Base-by-base conservation (phyloP, 2,113 vertebrate genomes). In the Rutilus rutilus region DNA sequence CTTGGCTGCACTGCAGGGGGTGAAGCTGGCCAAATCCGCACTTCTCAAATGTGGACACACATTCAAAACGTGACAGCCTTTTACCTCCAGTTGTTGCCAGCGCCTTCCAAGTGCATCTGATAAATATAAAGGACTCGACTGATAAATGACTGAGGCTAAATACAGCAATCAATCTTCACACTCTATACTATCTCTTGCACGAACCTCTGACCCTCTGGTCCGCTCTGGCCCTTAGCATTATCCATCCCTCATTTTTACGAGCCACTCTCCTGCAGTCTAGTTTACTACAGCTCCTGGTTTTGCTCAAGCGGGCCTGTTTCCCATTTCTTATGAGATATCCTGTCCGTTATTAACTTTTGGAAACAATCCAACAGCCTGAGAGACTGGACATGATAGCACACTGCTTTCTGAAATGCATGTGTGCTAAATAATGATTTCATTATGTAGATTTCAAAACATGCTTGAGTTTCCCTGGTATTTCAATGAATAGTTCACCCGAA, bases 241-340 rank as follows among this genome's bases (percentile, higher is more conserved):
- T 67, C 69, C 76, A 0, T 60, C 0, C 5, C 74, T 71, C 87
- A 89, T 91, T 90, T 94, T 93, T 93, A 94, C 42, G 93, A 93
- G 91, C 85, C 85, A 91, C 87, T 93, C 86, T 86, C 82, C 90
- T 92, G 91, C 88, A 89, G 87, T 91, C 91, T 90, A 91, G 92
- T 90, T 92, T 93, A 91, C 92, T 92, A 86, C 89, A 92, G 87
- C 89, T 89, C 85, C 92, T 91, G 90, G 93, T 90, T 92, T 87
- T 57, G 82, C 87, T 92, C 91, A 88, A 91, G 90, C 85, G 85
- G 67, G 90, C 89, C 93, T 95, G 94, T 86, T 93, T 94, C 88
- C 88, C 86, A 91, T 93, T 94, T 87, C 87, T 86, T 92, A 90
- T 91, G 90, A 93, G 90, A 91, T 91, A 91, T 93, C 91, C 88